Evolutionary conservation across 1,140 invertebrate genomes (phyloP).

Genomic region (Phortica variegata): DNA sequence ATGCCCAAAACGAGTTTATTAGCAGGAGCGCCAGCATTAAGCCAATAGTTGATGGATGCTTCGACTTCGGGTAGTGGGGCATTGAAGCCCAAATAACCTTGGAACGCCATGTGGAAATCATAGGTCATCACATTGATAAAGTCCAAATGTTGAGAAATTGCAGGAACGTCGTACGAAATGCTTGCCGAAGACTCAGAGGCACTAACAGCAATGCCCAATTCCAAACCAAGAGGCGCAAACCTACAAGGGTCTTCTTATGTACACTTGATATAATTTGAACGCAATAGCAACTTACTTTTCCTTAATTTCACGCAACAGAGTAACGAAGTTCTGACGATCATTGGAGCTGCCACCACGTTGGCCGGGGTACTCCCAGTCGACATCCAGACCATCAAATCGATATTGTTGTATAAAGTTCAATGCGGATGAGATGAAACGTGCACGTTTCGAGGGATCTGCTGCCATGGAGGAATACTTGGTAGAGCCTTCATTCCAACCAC

Average conservation of each 20-base stretch:
- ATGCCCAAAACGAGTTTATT: conserved; percentile 69
- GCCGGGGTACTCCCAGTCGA: conserved; percentile 69
- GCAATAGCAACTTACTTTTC: conserved; percentile 54
- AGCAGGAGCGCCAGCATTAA: conserved; percentile 49
- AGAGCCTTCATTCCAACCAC: conserved; percentile 74
- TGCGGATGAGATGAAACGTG: conserved; percentile 58
- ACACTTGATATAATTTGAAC: conserved; percentile 39
- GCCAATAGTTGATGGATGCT: conserved; percentile 34
- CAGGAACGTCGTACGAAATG: conserved; percentile 63
- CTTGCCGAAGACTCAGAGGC: conserved; percentile 59
- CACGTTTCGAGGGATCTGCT: conserved; percentile 46
- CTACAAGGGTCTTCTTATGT: conserved; percentile 8
- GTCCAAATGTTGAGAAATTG: conserved; percentile 60
- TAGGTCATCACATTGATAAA: conserved; percentile 72
- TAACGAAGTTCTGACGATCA: conserved; percentile 60
- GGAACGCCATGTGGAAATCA: conserved; percentile 65
- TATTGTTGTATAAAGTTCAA: conserved; percentile 60
- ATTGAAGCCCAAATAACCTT: conserved; percentile 61
- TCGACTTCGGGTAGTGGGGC: conserved; percentile 60
- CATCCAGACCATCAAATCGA: conserved; percentile 67
- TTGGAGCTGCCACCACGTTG: conserved; percentile 58
- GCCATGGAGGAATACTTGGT: conserved; percentile 64
- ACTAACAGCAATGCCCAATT: conserved; percentile 66
- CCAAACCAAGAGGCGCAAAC: conserved; percentile 53
- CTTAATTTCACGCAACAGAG: conserved; percentile 60